phyloP scores from a whole-genome alignment of 2,113 vertebrate species.

The Calidris pugnax region DNA sequence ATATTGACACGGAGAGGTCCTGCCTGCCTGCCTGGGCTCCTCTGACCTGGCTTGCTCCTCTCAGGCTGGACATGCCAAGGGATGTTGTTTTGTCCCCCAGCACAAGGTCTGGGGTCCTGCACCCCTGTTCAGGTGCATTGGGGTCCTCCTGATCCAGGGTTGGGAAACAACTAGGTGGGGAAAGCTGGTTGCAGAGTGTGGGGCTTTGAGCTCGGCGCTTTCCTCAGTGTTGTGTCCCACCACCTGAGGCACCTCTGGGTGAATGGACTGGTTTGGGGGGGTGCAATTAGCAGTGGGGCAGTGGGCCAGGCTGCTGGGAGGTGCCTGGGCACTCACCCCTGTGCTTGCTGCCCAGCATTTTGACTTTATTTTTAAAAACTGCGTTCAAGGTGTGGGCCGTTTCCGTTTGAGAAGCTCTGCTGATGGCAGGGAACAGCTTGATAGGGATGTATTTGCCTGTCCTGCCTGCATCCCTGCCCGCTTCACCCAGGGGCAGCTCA shows the following conservation, averaged over 20 bases:
- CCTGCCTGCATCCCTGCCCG: neutral
- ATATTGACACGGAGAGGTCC: neutral
- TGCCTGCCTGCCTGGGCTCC: neutral
- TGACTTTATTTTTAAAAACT: neutral
- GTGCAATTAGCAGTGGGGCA: neutral
- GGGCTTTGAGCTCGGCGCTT: neutral
- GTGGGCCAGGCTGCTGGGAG: neutral
- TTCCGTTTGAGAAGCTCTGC: neutral
- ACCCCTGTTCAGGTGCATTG: neutral
- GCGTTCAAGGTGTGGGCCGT: neutral
- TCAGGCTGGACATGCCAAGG: accelerated
- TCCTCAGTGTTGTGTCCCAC: neutral
- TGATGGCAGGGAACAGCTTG: neutral
- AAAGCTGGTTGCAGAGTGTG: accelerated
- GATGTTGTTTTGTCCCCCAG: neutral
- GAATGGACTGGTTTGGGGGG: neutral
- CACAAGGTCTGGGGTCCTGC: neutral
- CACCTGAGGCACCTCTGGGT: neutral
- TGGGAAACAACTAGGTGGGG: accelerated
- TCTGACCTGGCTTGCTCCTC: accelerated
- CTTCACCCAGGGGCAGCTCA: neutral
- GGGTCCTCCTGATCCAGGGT: neutral
- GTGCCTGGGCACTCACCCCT: neutral
- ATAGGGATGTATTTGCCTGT: neutral
- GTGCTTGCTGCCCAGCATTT: neutral